Evolutionary conservation across 2,113 vertebrate genomes (phyloP).

Genomic region (Pituophis catenifer): DNA sequence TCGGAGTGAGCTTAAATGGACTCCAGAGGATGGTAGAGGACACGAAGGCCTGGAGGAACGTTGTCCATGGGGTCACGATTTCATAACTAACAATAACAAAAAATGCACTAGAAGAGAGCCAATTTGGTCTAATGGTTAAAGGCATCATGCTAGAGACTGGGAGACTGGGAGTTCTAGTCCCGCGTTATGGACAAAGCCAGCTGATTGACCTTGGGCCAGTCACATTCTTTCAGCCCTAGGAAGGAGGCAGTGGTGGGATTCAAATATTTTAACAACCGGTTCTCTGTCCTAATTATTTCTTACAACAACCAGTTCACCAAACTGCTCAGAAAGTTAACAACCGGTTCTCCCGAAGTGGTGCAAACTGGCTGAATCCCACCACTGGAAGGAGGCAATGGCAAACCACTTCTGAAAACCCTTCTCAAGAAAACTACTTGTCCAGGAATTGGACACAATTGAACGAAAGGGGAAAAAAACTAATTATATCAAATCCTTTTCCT

Average conservation of each 20-base stretch:
- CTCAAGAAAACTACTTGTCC: background rate
- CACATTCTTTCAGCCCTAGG: background rate
- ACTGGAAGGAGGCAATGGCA: background rate
- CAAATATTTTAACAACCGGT: too few species aligned
- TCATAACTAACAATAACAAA: too few species aligned
- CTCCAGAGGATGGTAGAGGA: too few species aligned
- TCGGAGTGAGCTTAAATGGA: too few species aligned
- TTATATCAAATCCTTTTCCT: background rate
- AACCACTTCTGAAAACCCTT: background rate
- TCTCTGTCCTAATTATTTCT: too few species aligned
- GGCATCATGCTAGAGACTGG: background rate
- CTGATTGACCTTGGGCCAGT: background rate
- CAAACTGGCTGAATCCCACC: too few species aligned
- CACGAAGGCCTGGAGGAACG: too few species aligned
- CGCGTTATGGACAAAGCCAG: background rate
- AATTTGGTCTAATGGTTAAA: background rate
- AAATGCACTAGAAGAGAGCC: background rate
- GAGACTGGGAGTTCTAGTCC: background rate
- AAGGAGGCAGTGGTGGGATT: background rate
- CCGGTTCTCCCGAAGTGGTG: too few species aligned
- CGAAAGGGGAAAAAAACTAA: background rate
- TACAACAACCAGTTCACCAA: too few species aligned
- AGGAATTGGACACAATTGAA: background rate
- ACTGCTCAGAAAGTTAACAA: too few species aligned
- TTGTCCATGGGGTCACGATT: too few species aligned